phyloP scores from a whole-genome alignment of 2,113 vertebrate genomes.

The Toxostoma redivivum region DNA sequence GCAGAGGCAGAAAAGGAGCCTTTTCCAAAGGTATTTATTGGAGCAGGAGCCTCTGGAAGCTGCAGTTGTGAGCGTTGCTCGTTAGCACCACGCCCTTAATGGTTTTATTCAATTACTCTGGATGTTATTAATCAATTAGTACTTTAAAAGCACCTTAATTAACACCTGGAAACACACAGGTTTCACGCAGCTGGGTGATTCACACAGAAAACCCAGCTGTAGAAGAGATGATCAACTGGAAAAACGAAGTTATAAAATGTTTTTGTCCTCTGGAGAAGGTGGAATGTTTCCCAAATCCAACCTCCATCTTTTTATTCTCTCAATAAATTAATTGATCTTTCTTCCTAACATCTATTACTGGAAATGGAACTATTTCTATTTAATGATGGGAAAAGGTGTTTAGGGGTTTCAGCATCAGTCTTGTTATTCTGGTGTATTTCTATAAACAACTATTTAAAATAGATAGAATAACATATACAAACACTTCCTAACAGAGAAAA shows the following conservation, averaged over 20 bases:
- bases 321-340: not conserved
- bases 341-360: not conserved
- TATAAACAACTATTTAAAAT: rapidly evolving
- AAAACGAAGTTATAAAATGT: not conserved
- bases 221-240: not conserved
- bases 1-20: not conserved
- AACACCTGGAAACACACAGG: not conserved
- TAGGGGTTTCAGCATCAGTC: not conserved
- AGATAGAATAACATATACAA: not conserved
- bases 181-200: not conserved
- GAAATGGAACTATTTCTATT: not conserved
- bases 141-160: not conserved
- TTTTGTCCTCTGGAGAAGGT: not conserved
- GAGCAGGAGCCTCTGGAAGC: not conserved
- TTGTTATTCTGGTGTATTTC: not conserved
- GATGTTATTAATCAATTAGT: not conserved
- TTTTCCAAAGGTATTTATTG: not conserved
- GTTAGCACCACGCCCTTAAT: not conserved
- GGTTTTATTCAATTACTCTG: not conserved
- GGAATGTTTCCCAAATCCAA: not conserved
- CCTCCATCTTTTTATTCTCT: not conserved
- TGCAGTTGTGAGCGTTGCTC: not conserved
- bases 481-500: not conserved
- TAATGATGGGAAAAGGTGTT: not conserved
- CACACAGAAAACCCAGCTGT: not conserved